Evolutionary conservation across 1,140 invertebrate species (phyloP).

Genomic region (Drosophila punjabiensis): DNA sequence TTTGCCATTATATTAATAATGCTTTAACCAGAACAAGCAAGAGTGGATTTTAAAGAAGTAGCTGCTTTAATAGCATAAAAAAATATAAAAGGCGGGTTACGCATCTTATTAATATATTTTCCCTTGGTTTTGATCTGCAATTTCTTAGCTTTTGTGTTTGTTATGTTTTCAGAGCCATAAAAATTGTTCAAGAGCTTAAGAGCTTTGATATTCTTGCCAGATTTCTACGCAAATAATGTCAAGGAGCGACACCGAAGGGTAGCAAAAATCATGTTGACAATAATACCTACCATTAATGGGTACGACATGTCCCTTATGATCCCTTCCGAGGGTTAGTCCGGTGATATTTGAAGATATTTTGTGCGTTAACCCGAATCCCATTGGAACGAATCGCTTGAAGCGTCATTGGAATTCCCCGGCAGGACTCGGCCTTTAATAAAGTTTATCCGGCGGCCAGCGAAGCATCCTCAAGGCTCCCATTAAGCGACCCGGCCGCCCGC

Average conservation of each 20-base stretch:
- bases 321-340: not conserved
- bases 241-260: not conserved
- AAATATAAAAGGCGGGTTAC: not conserved
- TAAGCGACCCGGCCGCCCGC: slow-evolving; percentile 1
- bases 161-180: not conserved
- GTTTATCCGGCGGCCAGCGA: slow-evolving; percentile 13
- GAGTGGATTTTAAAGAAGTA: not conserved
- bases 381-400: slow-evolving; percentile 6
- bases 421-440: slow-evolving; percentile 30
- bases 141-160: not conserved
- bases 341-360: not conserved
- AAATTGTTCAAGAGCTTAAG: not conserved
- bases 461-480: slow-evolving; percentile 50
- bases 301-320: not conserved
- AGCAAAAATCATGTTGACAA: not conserved
- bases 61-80: not conserved
- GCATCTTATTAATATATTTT: not conserved
- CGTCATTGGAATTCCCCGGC: slow-evolving; percentile 4
- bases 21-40: not conserved
- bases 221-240: not conserved
- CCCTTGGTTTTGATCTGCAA: not conserved
- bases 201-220: not conserved
- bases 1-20: not conserved
- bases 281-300: not conserved
- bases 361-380: not conserved